Conservation (phyloP, 2,888 invertebrate species). For the Abrostola triplasia region DNA sequence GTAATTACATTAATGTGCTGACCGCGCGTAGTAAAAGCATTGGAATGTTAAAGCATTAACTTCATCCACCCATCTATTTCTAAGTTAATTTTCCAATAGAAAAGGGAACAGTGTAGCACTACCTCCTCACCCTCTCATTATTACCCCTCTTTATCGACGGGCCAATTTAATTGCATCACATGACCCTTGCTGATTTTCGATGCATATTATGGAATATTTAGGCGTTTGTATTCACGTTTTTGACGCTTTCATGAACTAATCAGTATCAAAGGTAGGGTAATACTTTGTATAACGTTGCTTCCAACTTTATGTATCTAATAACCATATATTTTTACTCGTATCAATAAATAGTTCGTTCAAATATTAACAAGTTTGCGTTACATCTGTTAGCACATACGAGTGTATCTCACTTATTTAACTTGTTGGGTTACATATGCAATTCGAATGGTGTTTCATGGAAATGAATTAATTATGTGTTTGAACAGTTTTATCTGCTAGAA, state of each 20-base stretch:
- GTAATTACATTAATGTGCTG: slow-evolving; percentile 1
- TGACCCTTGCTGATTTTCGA: background rate
- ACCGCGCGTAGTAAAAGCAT: slow-evolving; percentile 1
- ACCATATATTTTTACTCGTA: background rate
- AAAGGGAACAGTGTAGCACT: background rate
- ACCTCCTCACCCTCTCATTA: background rate
- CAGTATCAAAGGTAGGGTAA: background rate
- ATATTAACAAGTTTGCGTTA: slow-evolving; percentile 2
- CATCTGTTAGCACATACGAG: background rate
- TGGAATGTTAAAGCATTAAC: background rate
- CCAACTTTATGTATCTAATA: background rate
- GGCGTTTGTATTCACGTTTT: background rate
- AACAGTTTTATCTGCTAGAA: no score
- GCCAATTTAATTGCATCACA: slow-evolving; percentile 3
- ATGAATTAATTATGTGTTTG: background rate
- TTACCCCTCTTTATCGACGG: background rate
- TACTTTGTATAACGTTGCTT: background rate
- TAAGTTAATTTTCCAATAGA: slow-evolving; percentile 2
- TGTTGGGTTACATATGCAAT: slow-evolving; percentile 21
- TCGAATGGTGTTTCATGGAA: slow-evolving; percentile 19
- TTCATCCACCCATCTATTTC: background rate
- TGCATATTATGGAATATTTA: slow-evolving; percentile 3
- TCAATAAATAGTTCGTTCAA: background rate
- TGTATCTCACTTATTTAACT: slow-evolving; percentile 7
- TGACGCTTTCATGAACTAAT: background rate